Evolutionary conservation across 2,888 invertebrate species (phyloP), one percentile per base, ranked within the genome.

Genomic region (Protodeltote pygarga): DNA sequence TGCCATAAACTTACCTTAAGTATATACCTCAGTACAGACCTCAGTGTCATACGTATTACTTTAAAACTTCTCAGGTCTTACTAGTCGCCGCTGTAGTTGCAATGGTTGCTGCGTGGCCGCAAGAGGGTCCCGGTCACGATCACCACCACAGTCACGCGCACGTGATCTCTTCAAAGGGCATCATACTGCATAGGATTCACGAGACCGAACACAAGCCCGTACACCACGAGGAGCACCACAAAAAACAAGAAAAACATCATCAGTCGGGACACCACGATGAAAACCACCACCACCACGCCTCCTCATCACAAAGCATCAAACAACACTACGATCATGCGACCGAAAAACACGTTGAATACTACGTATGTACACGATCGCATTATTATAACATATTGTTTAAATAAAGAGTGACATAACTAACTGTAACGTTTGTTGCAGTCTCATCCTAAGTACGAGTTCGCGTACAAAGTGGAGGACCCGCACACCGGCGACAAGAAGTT

Each of bases 401-500:
- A 1, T 42, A 5, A 5, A n/a, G 3, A 34, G 14, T 1, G 0
- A 6, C 2, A 2, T 15, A 20, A 8, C 28, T 28, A 35, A 24
- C 5, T 1, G 1, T 15, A 1, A 10, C 8, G 1, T 27, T 9
- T 38, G 0, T 5, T 20, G 6, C 40, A 78, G 77, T 49, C 66
- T 38, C 82, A 85, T 37, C 86, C 89, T 3, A 85, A 86, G 61
- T 90, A 90, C 75, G 83, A 82, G 53, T 88, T 81, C 70, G 81
- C 79, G 41, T 91, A 91, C 71, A 86, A 87, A 28, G 89, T 92
- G 8, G 72, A 74, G 55, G 91, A 92, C 66, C 79, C 81, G 15
- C 87, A 89, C 69, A 90, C 89, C 53, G 89, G 89, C 3, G 92
- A 92, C 73, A 74, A 79, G 63, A 81, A 82, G 62, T 71, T 71